A percentile compares a stretch with the other conserved stretches of the same genome.
phyloP scores from a whole-genome alignment of 1,140 invertebrate species.

The Pogonognathellus flavescens region DNA sequence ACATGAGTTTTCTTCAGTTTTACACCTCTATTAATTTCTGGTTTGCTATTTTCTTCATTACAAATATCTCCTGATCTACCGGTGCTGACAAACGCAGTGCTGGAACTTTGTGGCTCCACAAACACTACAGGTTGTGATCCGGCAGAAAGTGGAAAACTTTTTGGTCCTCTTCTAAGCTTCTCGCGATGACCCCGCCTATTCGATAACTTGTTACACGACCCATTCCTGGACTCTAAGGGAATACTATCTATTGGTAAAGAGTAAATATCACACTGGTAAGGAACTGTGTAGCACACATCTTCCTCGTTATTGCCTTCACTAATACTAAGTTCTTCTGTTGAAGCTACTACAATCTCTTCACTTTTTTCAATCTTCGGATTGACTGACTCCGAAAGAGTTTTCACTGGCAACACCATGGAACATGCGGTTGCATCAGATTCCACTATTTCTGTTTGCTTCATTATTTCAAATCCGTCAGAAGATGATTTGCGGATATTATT shows the following conservation, averaged over 20 bases:
- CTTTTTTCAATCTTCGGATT: not conserved
- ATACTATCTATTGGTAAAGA: slow-evolving; percentile 86
- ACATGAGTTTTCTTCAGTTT: slow-evolving; percentile 72
- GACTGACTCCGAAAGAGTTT: not conserved
- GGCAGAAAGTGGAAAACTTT: slow-evolving; percentile 68
- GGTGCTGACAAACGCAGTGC: not conserved
- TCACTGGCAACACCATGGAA: not conserved
- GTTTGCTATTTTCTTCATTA: slow-evolving; percentile 74
- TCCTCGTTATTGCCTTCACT: slow-evolving; percentile 41
- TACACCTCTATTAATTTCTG: slow-evolving; percentile 74
- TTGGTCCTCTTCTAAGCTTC: slow-evolving; percentile 68
- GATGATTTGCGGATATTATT: not conserved
- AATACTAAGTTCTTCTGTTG: not conserved
- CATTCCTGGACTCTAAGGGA: slow-evolving; percentile 69
- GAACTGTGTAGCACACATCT: slow-evolving; percentile 78
- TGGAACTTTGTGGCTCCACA: slow-evolving; percentile 9
- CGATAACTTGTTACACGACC: slow-evolving; percentile 6
- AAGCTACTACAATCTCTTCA: not conserved
- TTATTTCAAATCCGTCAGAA: slow-evolving; percentile 15
- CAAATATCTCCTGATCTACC: slow-evolving; percentile 69
- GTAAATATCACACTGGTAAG: slow-evolving; percentile 87
- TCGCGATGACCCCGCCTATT: not conserved
- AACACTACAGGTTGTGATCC: slow-evolving; percentile 69
- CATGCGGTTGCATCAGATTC: not conserved
- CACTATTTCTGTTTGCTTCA: not conserved